Percentiles rank a stretch among this genome's conserved stretches.
phyloP scores from a whole-genome alignment of 2,113 vertebrate genomes.

The Holacanthus passer region DNA sequence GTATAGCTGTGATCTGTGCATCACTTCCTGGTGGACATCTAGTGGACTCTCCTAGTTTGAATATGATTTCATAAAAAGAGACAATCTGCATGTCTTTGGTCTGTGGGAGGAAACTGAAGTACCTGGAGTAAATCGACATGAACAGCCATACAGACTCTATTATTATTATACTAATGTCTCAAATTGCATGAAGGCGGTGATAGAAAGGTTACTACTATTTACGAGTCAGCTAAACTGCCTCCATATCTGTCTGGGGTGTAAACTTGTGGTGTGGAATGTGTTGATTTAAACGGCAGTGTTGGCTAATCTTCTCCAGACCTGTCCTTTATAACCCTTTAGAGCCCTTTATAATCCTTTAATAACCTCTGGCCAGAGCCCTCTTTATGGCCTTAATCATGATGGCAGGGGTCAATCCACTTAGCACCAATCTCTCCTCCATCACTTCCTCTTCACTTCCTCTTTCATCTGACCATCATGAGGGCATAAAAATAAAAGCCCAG shows the following conservation, averaged over 20 bases:
- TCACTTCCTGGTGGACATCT: too few species aligned
- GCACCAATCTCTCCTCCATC: constrained; percentile 45
- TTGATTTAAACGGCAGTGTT: constrained; percentile 42
- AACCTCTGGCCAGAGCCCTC: constrained; percentile 56
- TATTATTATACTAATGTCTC: background rate
- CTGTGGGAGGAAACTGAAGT: too few species aligned
- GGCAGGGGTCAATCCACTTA: constrained; percentile 70
- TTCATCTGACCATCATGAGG: constrained; percentile 45
- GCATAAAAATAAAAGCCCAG: constrained; percentile 25
- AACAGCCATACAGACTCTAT: too few species aligned
- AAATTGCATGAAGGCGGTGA: background rate
- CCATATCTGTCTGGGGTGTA: background rate
- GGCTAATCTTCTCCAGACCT: constrained; percentile 69
- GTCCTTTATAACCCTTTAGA: constrained; percentile 45
- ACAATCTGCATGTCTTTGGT: too few species aligned
- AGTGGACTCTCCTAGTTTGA: too few species aligned
- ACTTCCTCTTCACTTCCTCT: constrained; percentile 61
- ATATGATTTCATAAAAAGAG: too few species aligned
- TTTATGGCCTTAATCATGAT: constrained; percentile 61
- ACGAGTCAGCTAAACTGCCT: background rate
- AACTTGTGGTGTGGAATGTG: constrained; percentile 49
- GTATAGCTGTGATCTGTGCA: too few species aligned
- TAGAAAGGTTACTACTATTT: constrained; percentile 2
- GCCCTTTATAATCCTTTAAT: constrained; percentile 70
- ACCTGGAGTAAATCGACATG: too few species aligned